phyloP scores from a whole-genome alignment of 2,113 vertebrate species.

The Osmerus mordax region DNA sequence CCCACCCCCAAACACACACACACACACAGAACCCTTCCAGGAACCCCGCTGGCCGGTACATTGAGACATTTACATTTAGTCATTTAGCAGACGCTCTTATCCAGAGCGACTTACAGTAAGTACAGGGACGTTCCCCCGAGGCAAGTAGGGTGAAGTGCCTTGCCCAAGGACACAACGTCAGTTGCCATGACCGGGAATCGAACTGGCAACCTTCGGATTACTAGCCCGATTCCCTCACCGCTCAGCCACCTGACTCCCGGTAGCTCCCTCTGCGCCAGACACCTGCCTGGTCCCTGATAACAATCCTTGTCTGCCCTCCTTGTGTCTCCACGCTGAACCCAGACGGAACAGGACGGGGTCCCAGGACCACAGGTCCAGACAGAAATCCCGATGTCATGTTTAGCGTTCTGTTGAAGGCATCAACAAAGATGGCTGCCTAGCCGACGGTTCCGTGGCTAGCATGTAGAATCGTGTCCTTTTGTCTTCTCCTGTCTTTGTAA shows the following conservation, averaged over 20 bases:
- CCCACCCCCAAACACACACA: background rate
- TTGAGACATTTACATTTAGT: too few relatives aligned
- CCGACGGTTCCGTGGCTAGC: constrained; percentile 10
- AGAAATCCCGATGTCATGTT: background rate
- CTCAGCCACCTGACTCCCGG: too few relatives aligned
- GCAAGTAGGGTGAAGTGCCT: too few relatives aligned
- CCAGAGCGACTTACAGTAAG: too few relatives aligned
- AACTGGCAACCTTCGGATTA: too few relatives aligned
- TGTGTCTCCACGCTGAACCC: constrained; percentile 34
- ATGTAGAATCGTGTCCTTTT: constrained; percentile 34
- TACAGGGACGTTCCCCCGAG: too few relatives aligned
- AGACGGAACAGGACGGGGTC: constrained; percentile 16
- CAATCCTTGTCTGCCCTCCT: constrained; percentile 46
- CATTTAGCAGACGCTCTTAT: too few relatives aligned
- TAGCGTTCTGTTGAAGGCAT: constrained; percentile 17
- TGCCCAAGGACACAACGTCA: too few relatives aligned
- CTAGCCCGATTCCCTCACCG: too few relatives aligned
- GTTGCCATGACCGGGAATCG: too few relatives aligned
- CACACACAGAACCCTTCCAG: constrained; percentile 23
- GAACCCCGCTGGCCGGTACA: constrained; percentile 6
- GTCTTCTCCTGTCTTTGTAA: constrained; percentile 43
- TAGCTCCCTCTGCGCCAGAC: constrained; percentile 43
- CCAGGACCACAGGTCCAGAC: constrained; percentile 15
- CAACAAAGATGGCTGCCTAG: constrained; percentile 33
- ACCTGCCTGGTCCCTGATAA: constrained; percentile 62